Conservation (phyloP, 2,888 invertebrate genomes). For the Sphinx pinastri region DNA sequence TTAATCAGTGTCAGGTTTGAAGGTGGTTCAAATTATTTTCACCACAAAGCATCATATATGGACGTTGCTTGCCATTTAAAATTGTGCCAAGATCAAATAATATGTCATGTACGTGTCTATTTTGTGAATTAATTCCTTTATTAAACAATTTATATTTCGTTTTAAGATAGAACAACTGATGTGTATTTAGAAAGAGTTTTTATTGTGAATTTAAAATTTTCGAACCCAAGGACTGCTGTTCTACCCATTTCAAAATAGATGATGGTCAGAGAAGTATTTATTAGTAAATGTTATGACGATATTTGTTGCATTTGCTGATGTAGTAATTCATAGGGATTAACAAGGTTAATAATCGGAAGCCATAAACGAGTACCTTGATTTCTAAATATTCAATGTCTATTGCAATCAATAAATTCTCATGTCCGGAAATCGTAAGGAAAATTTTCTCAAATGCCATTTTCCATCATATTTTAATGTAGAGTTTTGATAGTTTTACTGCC, state of each 20-base stretch:
- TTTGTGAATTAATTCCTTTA: slow-evolving; percentile 7
- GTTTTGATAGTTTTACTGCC: slow-evolving; percentile 11
- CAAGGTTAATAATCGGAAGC: slow-evolving; percentile 12
- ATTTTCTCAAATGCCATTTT: slow-evolving; percentile 38
- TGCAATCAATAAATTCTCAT: slow-evolving; percentile 29
- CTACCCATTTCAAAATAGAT: not conserved
- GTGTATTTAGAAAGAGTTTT: too few species aligned
- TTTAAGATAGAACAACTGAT: too few species aligned
- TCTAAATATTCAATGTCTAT: slow-evolving; percentile 13
- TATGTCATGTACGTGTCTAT: not conserved
- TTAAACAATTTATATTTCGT: not conserved
- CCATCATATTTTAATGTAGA: slow-evolving; percentile 21
- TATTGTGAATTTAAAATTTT: too few species aligned
- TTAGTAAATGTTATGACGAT: not conserved
- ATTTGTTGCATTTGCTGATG: not conserved
- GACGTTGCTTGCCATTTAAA: slow-evolving; percentile 15
- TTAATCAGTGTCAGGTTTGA: slow-evolving; percentile 12
- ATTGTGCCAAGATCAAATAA: slow-evolving; percentile 14
- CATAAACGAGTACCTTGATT: slow-evolving; percentile 11
- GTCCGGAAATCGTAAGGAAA: slow-evolving; percentile 38
- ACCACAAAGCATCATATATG: slow-evolving; percentile 17
- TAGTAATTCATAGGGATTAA: not conserved
- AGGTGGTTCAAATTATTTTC: slow-evolving; percentile 12
- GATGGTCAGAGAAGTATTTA: not conserved
- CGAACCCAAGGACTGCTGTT: too few species aligned